Percentiles rank a stretch among this genome's conserved stretches.
Evolutionary conservation across 2,888 invertebrate genomes (phyloP).

Genomic region (Amiota minor): DNA sequence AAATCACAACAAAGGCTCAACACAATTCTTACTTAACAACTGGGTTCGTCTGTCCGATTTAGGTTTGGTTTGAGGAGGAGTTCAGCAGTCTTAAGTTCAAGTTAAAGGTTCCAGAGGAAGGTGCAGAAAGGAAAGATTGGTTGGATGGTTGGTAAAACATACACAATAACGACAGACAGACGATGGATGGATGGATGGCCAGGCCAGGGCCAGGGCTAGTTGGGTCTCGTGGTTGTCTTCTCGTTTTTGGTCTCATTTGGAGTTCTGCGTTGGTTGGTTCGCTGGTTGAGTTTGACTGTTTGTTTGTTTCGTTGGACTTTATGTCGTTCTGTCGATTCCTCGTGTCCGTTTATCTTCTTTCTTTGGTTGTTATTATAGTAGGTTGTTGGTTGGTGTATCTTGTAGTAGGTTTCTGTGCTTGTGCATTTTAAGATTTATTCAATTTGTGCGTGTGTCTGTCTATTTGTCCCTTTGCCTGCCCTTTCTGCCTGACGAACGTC

Average conservation of each 20-base stretch:
- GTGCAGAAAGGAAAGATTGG: neutral
- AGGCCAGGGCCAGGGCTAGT: neutral
- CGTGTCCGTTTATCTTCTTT: slow-evolving; percentile 17
- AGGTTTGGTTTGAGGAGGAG: slow-evolving; percentile 19
- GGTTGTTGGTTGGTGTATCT: neutral
- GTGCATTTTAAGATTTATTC: slow-evolving; percentile 44
- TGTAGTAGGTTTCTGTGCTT: slow-evolving; percentile 17
- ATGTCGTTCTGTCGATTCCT: slow-evolving; percentile 3
- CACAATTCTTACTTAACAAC: slow-evolving; percentile 29
- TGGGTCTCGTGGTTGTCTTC: neutral
- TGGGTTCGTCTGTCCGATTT: neutral
- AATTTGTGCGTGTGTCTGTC: slow-evolving; percentile 45
- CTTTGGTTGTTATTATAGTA: slow-evolving; percentile 17
- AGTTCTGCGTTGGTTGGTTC: slow-evolving; percentile 1
- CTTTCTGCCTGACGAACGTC: no score
- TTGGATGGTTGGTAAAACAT: neutral
- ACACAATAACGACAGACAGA: slow-evolving; percentile 9
- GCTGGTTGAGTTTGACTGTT: slow-evolving; percentile 15
- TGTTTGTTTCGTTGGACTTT: neutral
- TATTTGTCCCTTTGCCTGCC: no score
- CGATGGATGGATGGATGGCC: slow-evolving; percentile 15
- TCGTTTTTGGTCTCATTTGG: neutral
- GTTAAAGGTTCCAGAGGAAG: neutral
- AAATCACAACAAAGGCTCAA: slow-evolving; percentile 51
- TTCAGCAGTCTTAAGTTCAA: neutral